Evolutionary conservation across 2,888 invertebrate species (phyloP).

Genomic region (Ethmia dodecea): DNA sequence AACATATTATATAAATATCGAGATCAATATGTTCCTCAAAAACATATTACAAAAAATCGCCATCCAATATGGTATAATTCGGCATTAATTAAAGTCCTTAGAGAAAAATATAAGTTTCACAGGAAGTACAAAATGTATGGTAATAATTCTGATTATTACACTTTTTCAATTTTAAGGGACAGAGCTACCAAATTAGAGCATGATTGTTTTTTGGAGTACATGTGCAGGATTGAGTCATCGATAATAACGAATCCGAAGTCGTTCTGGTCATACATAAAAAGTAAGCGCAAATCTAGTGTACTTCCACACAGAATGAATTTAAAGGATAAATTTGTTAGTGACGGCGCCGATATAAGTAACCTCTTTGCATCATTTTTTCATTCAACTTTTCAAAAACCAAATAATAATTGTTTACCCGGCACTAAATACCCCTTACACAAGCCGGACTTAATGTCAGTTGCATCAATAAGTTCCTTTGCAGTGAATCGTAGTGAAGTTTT

Average conservation of each 20-base stretch:
- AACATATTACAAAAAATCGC: neutral
- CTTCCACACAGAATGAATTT: neutral
- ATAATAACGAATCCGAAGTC: slow-evolving; percentile 6
- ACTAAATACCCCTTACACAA: neutral
- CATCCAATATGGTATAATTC: slow-evolving; percentile 19
- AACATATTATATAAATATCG: slow-evolving; percentile 3
- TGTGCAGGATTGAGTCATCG: slow-evolving; percentile 1
- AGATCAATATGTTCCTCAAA: slow-evolving; percentile 7
- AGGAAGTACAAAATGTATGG: slow-evolving; percentile 12
- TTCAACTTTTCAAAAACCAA: neutral
- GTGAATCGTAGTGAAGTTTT: neutral
- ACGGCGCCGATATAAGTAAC: neutral
- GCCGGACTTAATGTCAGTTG: neutral
- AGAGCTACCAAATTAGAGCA: neutral
- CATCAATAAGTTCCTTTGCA: neutral
- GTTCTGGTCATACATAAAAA: slow-evolving; percentile 9
- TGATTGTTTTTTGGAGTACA: slow-evolving; percentile 3
- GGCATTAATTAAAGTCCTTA: slow-evolving; percentile 17
- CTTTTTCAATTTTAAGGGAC: neutral
- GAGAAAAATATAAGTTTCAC: slow-evolving; percentile 13
- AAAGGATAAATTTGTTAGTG: neutral
- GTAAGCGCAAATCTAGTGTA: neutral
- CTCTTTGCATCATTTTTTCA: slow-evolving; percentile 5
- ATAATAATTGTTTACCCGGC: neutral
- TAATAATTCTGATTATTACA: slow-evolving; percentile 6